phyloP scores from a whole-genome alignment of 2,113 vertebrate species.

The Pampusana beccarii region DNA sequence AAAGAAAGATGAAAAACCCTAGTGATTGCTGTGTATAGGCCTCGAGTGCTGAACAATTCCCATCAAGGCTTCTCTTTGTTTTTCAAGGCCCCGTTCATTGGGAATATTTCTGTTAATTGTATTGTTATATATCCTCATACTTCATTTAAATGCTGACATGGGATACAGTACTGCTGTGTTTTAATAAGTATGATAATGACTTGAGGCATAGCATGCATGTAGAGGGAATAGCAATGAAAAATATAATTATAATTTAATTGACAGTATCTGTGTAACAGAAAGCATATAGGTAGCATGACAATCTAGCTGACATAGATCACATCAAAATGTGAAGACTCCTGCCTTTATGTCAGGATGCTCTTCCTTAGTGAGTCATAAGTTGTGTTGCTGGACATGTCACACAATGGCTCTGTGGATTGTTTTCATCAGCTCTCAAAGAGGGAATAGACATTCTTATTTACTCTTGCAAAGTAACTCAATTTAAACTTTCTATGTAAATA shows the following conservation, averaged over 20 bases:
- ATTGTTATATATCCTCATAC: constrained; percentile 1
- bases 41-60: constrained; percentile 25
- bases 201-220: background rate
- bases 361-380: background rate
- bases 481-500: background rate
- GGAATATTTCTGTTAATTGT: constrained; percentile 25
- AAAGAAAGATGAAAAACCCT: constrained; percentile 38
- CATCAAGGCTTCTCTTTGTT: constrained; percentile 28
- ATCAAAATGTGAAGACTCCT: background rate
- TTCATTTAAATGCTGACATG: constrained; percentile 50
- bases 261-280: background rate
- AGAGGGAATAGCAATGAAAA: background rate
- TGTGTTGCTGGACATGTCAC: background rate
- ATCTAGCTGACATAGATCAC: background rate
- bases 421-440: background rate
- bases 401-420: background rate
- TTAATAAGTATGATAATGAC: constrained; percentile 17
- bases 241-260: background rate
- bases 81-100: background rate
- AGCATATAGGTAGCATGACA: background rate
- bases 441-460: background rate
- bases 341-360: background rate
- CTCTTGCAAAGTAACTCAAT: background rate
- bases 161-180: constrained; percentile 11
- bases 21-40: background rate